phyloP scores from a whole-genome alignment of 37 sponge, comb jelly and placozoan species.

The Mnemiopsis leidyi region DNA sequence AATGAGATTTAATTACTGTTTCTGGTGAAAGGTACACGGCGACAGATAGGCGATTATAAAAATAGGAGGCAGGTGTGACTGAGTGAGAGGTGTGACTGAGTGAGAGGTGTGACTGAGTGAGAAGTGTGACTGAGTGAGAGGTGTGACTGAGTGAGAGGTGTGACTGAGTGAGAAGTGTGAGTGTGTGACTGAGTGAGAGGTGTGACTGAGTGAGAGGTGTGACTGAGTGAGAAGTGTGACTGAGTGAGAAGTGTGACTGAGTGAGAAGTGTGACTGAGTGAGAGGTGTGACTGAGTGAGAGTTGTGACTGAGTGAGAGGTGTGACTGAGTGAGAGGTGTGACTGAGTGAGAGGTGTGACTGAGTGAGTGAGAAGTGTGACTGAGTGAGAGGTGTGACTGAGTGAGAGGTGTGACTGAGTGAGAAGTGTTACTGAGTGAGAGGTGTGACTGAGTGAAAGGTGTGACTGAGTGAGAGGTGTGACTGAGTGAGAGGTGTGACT shows the following conservation, averaged over 20 bases:
- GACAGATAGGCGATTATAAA: not conserved
- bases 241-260: not conserved
- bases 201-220: not conserved
- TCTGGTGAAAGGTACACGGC: not conserved
- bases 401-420: not conserved
- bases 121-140: not conserved
- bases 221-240: not conserved
- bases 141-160: not conserved
- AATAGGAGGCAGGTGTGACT: not conserved
- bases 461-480: not conserved
- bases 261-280: not conserved
- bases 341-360: not conserved
- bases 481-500: not conserved
- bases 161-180: not conserved
- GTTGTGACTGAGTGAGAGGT: not conserved
- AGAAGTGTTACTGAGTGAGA: too few relatives aligned
- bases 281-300: not conserved
- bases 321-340: not conserved
- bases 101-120: not conserved
- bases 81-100: conserved; percentile 9
- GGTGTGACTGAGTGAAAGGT: not conserved
- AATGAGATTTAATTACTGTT: too few relatives aligned
- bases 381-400: not conserved
- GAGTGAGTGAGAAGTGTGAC: not conserved
- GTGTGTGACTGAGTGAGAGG: not conserved